A percentile compares a stretch with the other conserved stretches of the same genome.
Conservation (phyloP, 2,888 invertebrate species). For the Coenonympha glycerion region DNA sequence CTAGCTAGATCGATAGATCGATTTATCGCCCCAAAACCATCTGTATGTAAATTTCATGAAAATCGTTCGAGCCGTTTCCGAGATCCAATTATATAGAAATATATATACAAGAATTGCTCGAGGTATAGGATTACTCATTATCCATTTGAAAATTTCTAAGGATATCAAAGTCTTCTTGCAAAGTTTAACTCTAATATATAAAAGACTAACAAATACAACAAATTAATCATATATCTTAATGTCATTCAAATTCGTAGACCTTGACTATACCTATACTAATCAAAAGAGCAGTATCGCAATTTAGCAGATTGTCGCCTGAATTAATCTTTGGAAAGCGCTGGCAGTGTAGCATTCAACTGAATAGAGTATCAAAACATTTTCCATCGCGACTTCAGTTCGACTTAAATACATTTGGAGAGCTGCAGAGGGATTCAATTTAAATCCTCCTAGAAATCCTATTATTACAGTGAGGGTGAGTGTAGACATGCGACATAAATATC, state of each 20-base stretch:
- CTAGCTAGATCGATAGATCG: too few species aligned
- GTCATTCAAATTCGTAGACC: not conserved
- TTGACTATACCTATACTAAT: not conserved
- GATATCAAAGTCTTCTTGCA: too few species aligned
- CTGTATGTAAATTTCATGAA: too few species aligned
- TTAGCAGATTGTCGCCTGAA: conserved; percentile 15
- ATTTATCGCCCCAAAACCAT: too few species aligned
- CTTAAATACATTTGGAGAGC: conserved; percentile 34
- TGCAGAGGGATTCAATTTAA: conserved; percentile 62
- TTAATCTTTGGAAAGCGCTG: conserved; percentile 16
- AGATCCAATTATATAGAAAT: too few species aligned
- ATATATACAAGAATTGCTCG: too few species aligned
- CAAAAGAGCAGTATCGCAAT: conserved; percentile 9
- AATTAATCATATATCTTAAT: not conserved
- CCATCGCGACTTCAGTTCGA: conserved; percentile 31
- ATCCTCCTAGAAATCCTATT: conserved; percentile 67
- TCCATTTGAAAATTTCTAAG: too few species aligned
- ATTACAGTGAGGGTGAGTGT: conserved; percentile 46
- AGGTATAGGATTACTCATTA: too few species aligned
- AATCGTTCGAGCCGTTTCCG: too few species aligned
- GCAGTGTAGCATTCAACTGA: conserved; percentile 20
- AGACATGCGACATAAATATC: conserved; percentile 4
- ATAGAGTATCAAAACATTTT: conserved; percentile 32
- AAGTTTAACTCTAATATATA: too few species aligned
- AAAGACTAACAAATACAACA: too few species aligned